Evolutionary conservation across 2,888 invertebrate species (phyloP), one percentile per base, ranked within the genome.

Genomic region (Zygothrica quintamaculata): DNA sequence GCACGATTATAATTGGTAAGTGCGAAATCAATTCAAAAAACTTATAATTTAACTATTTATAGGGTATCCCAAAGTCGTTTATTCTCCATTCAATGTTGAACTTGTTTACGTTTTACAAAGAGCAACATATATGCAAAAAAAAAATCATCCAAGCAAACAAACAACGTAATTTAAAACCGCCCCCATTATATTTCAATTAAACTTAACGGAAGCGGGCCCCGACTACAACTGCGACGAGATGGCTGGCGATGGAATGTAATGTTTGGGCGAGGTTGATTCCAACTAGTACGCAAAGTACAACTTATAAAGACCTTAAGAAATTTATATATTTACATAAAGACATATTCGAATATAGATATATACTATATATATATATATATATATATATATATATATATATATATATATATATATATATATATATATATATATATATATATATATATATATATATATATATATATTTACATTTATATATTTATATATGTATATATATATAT

Each of bases 131-230:
- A 34, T 9, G 39, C 47, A 44, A 13, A 44, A 42, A 46, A 50
- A 57, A 53, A 53, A 43, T 33, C 65, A 58, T 34, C 34, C 52
- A 46, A 52, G 33, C 46, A 56, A 69, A 51, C 50, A 53, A 60
- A 65, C 80, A 48, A 60, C 77, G 74, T 78, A 78, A 79, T 82
- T 73, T 58, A 85, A 78, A 79, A 68, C 80, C 77, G 79, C 79
- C 84, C 70, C 76, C 85, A 80, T 80, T 80, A 82, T 80, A 85
- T 82, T 73, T 79, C 73, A 80, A 85, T 80, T 82, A 76, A 78
- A 70, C 65, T 67, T 55, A 76, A 73, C 80, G 80, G 80, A 80
- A 80, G 85, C 72, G 61, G 65, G 66, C 46, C 64, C 55, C 61
- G 79, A 39, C 55, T 43, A 60, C 59, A 11, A 37, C 37, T 29